phyloP scores from a whole-genome alignment of 2,797 vertebrate species.

The Alosa sapidissima region DNA sequence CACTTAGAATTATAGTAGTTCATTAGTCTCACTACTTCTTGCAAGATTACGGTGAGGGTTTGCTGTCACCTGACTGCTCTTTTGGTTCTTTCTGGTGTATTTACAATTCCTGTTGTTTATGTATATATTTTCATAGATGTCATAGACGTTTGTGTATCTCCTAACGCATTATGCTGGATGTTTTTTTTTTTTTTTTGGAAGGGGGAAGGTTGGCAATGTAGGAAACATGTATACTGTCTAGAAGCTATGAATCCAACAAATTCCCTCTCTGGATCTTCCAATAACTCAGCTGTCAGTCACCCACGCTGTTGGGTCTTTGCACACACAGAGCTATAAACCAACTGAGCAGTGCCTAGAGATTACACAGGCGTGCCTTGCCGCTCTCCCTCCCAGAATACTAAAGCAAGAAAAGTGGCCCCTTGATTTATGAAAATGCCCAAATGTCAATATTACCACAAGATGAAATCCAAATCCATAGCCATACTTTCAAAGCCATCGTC shows the following conservation, averaged over 20 bases:
- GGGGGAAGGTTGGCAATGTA: too few species aligned
- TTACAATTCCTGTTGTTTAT: too few species aligned
- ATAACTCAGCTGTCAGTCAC: slow-evolving; percentile 11
- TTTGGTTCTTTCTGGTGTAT: too few species aligned
- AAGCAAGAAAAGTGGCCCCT: slow-evolving; percentile 13
- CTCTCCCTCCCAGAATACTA: background rate
- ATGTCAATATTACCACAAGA: slow-evolving; percentile 17
- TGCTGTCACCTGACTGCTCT: too few species aligned
- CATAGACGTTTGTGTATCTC: background rate
- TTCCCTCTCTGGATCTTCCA: slow-evolving; percentile 15
- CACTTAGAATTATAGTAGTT: too few species aligned
- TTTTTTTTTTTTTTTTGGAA: background rate
- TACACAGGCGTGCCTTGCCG: background rate
- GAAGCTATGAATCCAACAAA: slow-evolving; percentile 18
- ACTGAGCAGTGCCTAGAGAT: background rate
- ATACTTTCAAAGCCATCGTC: background rate
- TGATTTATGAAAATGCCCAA: slow-evolving; percentile 15
- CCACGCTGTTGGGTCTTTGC: background rate
- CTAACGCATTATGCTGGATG: background rate
- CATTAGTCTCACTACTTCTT: too few species aligned
- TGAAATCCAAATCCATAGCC: slow-evolving; percentile 17
- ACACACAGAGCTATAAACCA: slow-evolving; percentile 2
- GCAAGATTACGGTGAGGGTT: too few species aligned
- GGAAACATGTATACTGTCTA: background rate
- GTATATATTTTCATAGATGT: too few species aligned